A percentile compares a stretch with the other conserved stretches of the same genome.
Conservation (phyloP, 1,140 invertebrate genomes). For the Drosophila ananassae region DNA sequence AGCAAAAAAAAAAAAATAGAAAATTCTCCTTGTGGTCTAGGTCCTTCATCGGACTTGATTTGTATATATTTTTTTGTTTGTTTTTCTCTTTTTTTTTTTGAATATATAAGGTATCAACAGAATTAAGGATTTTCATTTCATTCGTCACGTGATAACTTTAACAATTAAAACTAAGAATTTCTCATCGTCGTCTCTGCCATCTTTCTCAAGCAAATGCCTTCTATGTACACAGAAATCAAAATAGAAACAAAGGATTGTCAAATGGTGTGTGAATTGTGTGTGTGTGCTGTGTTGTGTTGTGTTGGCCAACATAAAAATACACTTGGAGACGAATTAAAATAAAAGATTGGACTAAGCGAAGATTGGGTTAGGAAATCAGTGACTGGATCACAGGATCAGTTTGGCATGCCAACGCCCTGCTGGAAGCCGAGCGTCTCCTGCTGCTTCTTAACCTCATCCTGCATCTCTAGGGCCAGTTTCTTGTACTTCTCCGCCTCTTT, state of each 20-base stretch:
- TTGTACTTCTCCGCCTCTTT: slow-evolving; percentile 90
- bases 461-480: slow-evolving; percentile 88
- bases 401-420: slow-evolving; percentile 85
- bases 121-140: slow-evolving; percentile 29
- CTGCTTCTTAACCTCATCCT: slow-evolving; percentile 87
- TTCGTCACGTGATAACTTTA: slow-evolving; percentile 57
- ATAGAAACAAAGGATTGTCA: background rate
- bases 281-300: background rate
- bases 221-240: slow-evolving; percentile 49
- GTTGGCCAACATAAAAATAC: slow-evolving; percentile 5
- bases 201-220: slow-evolving; percentile 14
- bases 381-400: slow-evolving; percentile 39
- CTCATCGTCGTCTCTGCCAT: slow-evolving; percentile 3
- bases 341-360: slow-evolving; percentile 18
- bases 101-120: slow-evolving; percentile 59
- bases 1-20: background rate
- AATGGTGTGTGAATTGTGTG: background rate
- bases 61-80: slow-evolving; percentile 20
- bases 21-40: slow-evolving; percentile 25
- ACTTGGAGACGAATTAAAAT: slow-evolving; percentile 7
- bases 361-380: background rate
- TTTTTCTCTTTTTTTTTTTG: slow-evolving; percentile 18
- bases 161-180: slow-evolving; percentile 76
- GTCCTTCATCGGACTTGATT: slow-evolving; percentile 44
- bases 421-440: slow-evolving; percentile 88